A percentile compares a stretch with the other conserved stretches of the same genome.
Evolutionary conservation across 2,888 invertebrate genomes (phyloP).

Genomic region (Cantharis flavilabris): DNA sequence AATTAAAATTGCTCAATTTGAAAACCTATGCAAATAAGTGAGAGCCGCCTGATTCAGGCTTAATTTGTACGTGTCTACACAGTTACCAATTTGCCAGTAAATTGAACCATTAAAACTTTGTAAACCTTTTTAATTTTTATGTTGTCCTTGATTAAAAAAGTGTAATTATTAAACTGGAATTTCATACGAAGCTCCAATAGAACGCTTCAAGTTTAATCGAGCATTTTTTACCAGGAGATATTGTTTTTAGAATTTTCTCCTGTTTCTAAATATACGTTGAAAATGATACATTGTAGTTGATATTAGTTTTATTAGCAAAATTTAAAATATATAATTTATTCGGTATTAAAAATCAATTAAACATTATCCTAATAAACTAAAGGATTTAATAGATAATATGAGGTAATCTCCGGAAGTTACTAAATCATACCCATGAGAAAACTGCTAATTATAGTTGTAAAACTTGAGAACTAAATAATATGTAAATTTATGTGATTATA

Average conservation of each 20-base stretch:
- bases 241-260: neutral
- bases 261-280: neutral
- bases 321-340: neutral
- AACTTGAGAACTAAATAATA: neutral
- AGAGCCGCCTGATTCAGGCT: slow-evolving; percentile 1
- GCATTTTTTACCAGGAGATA: neutral
- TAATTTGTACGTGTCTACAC: slow-evolving; percentile 6
- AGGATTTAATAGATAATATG: neutral
- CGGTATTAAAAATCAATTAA: neutral
- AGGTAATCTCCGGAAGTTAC: neutral
- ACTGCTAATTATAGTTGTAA: neutral
- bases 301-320: neutral
- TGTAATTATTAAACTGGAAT: neutral
- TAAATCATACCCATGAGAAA: neutral
- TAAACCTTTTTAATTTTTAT: slow-evolving; percentile 5
- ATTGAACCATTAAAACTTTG: slow-evolving; percentile 14
- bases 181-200: neutral
- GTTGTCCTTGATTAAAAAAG: neutral
- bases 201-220: neutral
- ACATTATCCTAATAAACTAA: neutral
- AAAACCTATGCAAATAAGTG: slow-evolving; percentile 12
- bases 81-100: slow-evolving; percentile 12
- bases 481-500: neutral
- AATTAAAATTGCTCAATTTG: slow-evolving; percentile 3
- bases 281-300: neutral